Percentiles rank a stretch among this genome's conserved stretches.
Conservation (phyloP, 1,140 invertebrate species). For the Chironomus striatipennis region DNA sequence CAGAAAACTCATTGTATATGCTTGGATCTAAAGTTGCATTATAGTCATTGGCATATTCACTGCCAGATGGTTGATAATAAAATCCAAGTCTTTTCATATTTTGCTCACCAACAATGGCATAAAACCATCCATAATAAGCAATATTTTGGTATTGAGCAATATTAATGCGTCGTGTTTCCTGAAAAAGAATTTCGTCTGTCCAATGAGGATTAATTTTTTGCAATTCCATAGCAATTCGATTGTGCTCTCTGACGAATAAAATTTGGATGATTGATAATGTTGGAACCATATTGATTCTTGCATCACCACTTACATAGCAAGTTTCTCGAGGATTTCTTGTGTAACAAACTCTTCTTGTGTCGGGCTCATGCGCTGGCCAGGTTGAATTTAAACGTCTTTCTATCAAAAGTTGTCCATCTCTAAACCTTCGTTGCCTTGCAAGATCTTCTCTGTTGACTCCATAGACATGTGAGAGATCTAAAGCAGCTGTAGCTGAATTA, state of each 20-base stretch:
- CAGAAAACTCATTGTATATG: conserved; percentile 75
- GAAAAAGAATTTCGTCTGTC: conserved; percentile 65
- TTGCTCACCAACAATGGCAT: conserved; percentile 44
- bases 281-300: conserved; percentile 76
- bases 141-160: conserved; percentile 76
- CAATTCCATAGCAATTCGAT: conserved; percentile 63
- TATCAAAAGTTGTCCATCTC: background rate
- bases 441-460: conserved; percentile 27
- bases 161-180: conserved; percentile 70
- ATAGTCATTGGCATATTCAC: conserved; percentile 74
- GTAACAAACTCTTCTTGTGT: background rate
- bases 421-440: background rate
- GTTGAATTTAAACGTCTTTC: background rate
- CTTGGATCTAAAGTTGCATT: conserved; percentile 66
- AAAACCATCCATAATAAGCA: conserved; percentile 75
- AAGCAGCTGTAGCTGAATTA: background rate
- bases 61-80: conserved; percentile 26
- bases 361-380: background rate
- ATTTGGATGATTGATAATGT: conserved; percentile 74
- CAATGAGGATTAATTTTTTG: conserved; percentile 55
- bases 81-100: conserved; percentile 56
- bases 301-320: conserved; percentile 49
- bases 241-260: conserved; percentile 81
- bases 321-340: background rate
- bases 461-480: background rate